Base-by-base conservation (phyloP, 2,797 vertebrate genomes). In the Lateolabrax maculatus region DNA sequence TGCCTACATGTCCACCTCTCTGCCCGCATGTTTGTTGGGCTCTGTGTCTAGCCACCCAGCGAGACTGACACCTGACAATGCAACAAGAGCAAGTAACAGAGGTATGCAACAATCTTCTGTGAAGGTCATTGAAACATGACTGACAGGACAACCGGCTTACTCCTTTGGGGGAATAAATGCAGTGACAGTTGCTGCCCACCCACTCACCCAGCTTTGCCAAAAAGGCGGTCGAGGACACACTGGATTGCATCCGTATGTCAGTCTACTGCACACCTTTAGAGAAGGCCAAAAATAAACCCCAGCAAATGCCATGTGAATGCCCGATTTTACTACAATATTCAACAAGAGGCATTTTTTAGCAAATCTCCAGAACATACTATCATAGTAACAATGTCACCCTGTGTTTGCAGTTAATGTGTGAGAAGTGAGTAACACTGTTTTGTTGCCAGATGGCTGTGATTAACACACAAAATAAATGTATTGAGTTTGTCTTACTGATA, bases 121-220 rank as follows among this genome's bases (percentile, higher is more conserved):
- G 90, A 91, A 90, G 89, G 91, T 91, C 86, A 80, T 9, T 79
- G 66, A 85, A 62, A 90, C 84, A 84, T 91, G 88, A 89, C 83
- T 90, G 92, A 90, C 88, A 83, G 85, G 87, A 89, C 88, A 84
- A 86, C 85, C 46, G 8, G 61, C 87, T 86, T 67, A 80, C 81
- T 87, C 65, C 61, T 86, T 88, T 70, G 43, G 79, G 77, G 62
- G 77, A 87, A 85, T 85, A 85, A 89, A 89, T 84, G 80, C 83
- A 77, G 72, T 90, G 90, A 91, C 92, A 92, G 89, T 79, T 83
- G 64, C 86, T 86, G 84, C 85, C 92, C 89, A 85, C 88, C 74
- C 90, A 86, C 84, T 91, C 80, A 31, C 66, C 68, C 52, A 52
- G 68, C 69, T 79, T 79, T 76, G 75, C 84, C 82, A 85, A 77